These are phyloP conservation scores for Gadus chalcogrammus DNA, from an alignment of 2,113 vertebrate genomes.

Conservation along the genomic window DNA sequence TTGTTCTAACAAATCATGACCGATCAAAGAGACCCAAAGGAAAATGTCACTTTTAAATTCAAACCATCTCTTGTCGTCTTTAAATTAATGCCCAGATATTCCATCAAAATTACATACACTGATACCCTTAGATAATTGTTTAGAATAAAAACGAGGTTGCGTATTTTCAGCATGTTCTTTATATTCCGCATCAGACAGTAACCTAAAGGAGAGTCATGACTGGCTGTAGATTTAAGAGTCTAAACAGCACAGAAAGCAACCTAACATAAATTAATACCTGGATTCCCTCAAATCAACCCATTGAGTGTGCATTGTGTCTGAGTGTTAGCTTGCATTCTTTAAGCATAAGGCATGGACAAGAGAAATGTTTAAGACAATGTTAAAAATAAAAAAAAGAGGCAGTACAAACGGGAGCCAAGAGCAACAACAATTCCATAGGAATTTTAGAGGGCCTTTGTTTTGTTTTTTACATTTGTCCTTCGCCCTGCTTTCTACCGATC, in stretches of 20 bases:
- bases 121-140: neutral
- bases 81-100: too few species aligned
- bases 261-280: slow-evolving; percentile 1
- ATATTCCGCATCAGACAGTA: neutral
- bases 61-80: too few species aligned
- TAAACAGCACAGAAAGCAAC: slow-evolving; percentile 35
- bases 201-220: slow-evolving; percentile 17
- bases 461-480: slow-evolving; percentile 33
- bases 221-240: slow-evolving; percentile 12
- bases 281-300: neutral
- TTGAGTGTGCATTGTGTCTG: slow-evolving; percentile 7
- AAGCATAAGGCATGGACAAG: neutral
- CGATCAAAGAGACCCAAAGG: too few species aligned
- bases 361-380: slow-evolving; percentile 10
- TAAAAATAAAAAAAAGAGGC: slow-evolving; percentile 44
- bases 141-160: neutral
- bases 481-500: slow-evolving; percentile 21
- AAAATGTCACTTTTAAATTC: too few species aligned
- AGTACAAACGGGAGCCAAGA: slow-evolving; percentile 54
- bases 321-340: neutral
- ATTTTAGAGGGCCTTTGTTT: slow-evolving; percentile 70
- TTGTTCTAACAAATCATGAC: too few species aligned
- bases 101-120: too few species aligned
- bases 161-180: too few species aligned
- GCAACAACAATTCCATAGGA: slow-evolving; percentile 87